Evolutionary conservation across 2,888 invertebrate species (phyloP).

Genomic region (Ochlodes sylvanus): DNA sequence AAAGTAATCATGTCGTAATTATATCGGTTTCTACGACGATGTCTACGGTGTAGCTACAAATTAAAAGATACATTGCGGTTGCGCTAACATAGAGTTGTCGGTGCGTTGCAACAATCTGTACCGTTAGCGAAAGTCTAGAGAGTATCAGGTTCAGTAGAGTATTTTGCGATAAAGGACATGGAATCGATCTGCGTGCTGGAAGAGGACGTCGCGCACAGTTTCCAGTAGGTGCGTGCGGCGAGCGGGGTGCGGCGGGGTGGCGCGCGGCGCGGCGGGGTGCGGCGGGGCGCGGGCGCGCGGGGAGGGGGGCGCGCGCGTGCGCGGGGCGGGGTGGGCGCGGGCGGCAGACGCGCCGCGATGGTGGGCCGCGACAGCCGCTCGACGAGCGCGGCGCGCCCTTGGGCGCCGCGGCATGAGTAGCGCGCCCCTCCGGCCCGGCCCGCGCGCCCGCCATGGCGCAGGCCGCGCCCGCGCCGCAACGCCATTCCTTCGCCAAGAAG

Average conservation of each 20-base stretch:
- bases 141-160: constrained; percentile 31
- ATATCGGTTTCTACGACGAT: neutral
- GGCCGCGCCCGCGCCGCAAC: constrained; percentile 87
- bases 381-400: constrained; percentile 84
- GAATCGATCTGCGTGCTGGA: constrained; percentile 59
- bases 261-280: constrained; percentile 44
- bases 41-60: neutral
- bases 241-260: constrained; percentile 48
- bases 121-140: constrained; percentile 29
- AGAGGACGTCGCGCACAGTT: constrained; percentile 59
- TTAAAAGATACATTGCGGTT: neutral
- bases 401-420: constrained; percentile 85
- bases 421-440: constrained; percentile 82
- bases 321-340: constrained; percentile 61
- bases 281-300: constrained; percentile 47
- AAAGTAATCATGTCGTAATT: neutral
- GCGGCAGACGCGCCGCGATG: constrained; percentile 84
- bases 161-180: constrained; percentile 33
- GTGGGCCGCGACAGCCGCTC: constrained; percentile 86
- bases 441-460: constrained; percentile 84
- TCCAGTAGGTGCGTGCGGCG: constrained; percentile 55
- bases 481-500: constrained; percentile 99
- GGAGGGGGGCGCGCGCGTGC: constrained; percentile 58
- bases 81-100: neutral
- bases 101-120: constrained; percentile 4